A percentile compares a stretch with the other conserved stretches of the same genome.
phyloP scores from a whole-genome alignment of 2,797 vertebrate genomes.

The Astyanax mexicanus region DNA sequence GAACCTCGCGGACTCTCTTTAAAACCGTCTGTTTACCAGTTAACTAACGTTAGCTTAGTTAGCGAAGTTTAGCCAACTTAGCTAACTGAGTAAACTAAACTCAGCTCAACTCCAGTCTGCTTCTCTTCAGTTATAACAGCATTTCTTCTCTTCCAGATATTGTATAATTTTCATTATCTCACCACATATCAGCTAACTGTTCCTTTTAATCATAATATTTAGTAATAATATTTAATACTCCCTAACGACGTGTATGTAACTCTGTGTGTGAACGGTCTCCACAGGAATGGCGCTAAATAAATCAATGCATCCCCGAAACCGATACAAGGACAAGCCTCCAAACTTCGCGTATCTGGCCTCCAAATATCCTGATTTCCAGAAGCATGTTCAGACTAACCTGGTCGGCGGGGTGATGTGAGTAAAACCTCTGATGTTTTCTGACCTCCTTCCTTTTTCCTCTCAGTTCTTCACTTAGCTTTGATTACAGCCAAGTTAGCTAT shows the following conservation, averaged over 20 bases:
- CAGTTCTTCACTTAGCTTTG: no score
- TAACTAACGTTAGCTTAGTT: no score
- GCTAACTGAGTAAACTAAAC: no score
- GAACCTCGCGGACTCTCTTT: not conserved
- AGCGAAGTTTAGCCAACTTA: not conserved
- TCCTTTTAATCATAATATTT: no score
- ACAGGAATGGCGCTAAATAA: slow-evolving; percentile 87
- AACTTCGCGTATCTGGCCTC: slow-evolving; percentile 89
- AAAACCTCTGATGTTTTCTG: not conserved
- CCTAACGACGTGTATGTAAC: not conserved
- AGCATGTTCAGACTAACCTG: slow-evolving; percentile 85
- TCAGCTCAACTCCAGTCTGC: not conserved
- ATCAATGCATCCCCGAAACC: slow-evolving; percentile 91
- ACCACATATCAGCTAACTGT: no score
- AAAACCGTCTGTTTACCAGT: not conserved
- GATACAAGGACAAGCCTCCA: slow-evolving; percentile 91
- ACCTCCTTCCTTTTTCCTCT: not conserved
- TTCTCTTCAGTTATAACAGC: no score
- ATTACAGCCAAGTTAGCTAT: no score
- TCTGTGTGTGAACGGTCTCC: slow-evolving; percentile 23
- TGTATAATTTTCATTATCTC: no score
- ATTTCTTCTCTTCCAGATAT: no score
- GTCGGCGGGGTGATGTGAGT: slow-evolving; percentile 85
- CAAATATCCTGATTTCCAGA: slow-evolving; percentile 90
- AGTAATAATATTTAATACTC: no score